phyloP scores from a whole-genome alignment of 2,797 vertebrate genomes.

The Schizothorax lantsangensis region DNA sequence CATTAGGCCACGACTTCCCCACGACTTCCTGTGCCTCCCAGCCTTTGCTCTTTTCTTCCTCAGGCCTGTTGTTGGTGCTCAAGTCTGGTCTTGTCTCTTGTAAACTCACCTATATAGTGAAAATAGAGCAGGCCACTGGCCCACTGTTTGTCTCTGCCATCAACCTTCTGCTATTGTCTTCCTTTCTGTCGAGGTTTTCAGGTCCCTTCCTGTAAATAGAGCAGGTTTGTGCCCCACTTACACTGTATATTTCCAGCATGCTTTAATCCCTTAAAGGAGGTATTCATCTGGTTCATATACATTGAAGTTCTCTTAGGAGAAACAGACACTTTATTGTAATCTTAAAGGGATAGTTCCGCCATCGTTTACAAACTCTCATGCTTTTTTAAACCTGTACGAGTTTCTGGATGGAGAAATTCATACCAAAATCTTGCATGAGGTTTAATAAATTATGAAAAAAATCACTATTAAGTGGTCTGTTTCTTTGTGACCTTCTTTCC shows the following conservation, averaged over 20 bases:
- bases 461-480: constrained; percentile 2
- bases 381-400: neutral
- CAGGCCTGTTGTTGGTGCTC: constrained; percentile 45
- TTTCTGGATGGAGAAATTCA: neutral
- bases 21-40: neutral
- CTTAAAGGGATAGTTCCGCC: neutral
- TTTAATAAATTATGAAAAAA: neutral
- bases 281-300: neutral
- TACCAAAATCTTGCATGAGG: neutral
- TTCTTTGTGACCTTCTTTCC: neutral
- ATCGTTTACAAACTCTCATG: neutral
- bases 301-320: neutral
- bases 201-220: constrained; percentile 39
- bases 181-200: constrained; percentile 34
- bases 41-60: constrained; percentile 31
- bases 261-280: neutral
- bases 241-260: neutral
- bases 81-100: constrained; percentile 58
- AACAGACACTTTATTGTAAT: neutral
- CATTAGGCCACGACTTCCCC: too few relatives aligned
- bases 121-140: constrained; percentile 55
- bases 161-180: constrained; percentile 30
- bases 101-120: constrained; percentile 47
- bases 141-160: constrained; percentile 49
- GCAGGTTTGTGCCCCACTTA: constrained; percentile 32